These are phyloP conservation scores for Bursaphelenchus mucronatus DNA, from an alignment of 1,140 invertebrate species.

Conservation along the genomic window DNA sequence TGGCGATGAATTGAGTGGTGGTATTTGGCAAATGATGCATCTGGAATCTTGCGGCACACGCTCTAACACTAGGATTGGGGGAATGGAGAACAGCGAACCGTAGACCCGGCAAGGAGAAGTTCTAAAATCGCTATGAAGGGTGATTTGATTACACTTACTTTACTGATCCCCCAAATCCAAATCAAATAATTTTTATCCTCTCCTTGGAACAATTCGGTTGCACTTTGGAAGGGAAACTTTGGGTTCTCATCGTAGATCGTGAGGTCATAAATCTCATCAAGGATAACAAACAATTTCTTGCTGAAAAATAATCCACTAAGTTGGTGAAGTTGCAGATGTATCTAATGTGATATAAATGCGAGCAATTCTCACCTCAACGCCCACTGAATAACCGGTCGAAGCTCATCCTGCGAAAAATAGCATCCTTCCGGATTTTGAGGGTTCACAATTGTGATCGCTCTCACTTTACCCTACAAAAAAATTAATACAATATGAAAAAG, in stretches of 20 bases:
- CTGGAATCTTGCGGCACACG: slow-evolving; percentile 33
- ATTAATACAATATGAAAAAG: not conserved
- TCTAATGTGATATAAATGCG: slow-evolving; percentile 1
- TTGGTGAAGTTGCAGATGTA: too few relatives aligned
- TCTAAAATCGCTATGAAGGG: slow-evolving; percentile 16
- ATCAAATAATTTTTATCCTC: slow-evolving; percentile 29
- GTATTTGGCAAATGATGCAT: slow-evolving; percentile 47
- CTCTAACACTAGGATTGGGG: slow-evolving; percentile 29
- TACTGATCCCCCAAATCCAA: slow-evolving; percentile 45
- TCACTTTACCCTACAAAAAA: slow-evolving; percentile 35
- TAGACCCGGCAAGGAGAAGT: slow-evolving; percentile 43
- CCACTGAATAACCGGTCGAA: slow-evolving; percentile 34
- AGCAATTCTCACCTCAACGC: slow-evolving; percentile 16
- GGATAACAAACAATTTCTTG: slow-evolving; percentile 34
- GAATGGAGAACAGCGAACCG: slow-evolving; percentile 37
- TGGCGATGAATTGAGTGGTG: slow-evolving; percentile 44
- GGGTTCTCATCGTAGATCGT: slow-evolving; percentile 34
- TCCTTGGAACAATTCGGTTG: slow-evolving; percentile 32
- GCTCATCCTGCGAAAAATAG: slow-evolving; percentile 42
- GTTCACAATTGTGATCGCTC: slow-evolving; percentile 42
- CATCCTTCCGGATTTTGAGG: slow-evolving; percentile 45
- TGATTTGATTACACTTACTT: slow-evolving; percentile 19
- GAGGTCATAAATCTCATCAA: slow-evolving; percentile 45
- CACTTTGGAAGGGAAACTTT: slow-evolving; percentile 29
- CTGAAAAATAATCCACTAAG: slow-evolving; percentile 17